Evolutionary conservation across 2,113 vertebrate genomes (phyloP), one percentile per base, ranked within the genome.

Genomic region (Lutjanus erythropterus): DNA sequence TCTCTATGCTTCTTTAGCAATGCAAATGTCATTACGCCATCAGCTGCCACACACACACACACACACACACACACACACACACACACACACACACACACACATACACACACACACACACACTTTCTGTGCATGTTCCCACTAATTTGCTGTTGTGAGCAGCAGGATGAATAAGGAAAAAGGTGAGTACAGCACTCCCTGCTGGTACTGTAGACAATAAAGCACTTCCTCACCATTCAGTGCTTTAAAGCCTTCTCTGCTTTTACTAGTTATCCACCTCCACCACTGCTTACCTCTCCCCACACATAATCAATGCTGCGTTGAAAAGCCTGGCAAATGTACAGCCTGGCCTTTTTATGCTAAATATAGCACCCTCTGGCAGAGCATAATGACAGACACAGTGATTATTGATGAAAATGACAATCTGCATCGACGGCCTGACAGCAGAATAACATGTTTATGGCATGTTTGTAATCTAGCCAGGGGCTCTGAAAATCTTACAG

Each of bases 171-270:
- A 18, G 5, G 5, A 33, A 64, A 67, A 35, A 14, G 42, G 44
- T 21, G 15, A 39, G 64, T 25, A 27, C 39, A 78, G 81, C 46
- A 64, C 23, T 46, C 70, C 31, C 70, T 81, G 74, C 78, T 87
- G 81, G 65, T 37, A 39, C 23, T 27, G 25, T 14, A n/a, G n/a
- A 16, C 41, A 33, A 50, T 62, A 69, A 46, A 56, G 27, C n/a
- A 50, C 8, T 46, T 37, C 53, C 39, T 76, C 25, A 60, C 44
- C 5, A 53, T n/a, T 73, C 37, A 55, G 31, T 39, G 23, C 42
- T 68, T 67, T 21, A 61, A 61, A 29, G 16, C 27, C 31, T 9
- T n/a, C 10, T 62, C 59, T 66, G 56, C 31, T 42, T 23, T 66
- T 25, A n/a, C 18, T 18, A 11, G 9, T 41, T 42, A 49, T 8